A percentile compares a stretch with the other conserved stretches of the same genome.
phyloP scores from a whole-genome alignment of 2,888 invertebrate genomes.

The Acheta domesticus region DNA sequence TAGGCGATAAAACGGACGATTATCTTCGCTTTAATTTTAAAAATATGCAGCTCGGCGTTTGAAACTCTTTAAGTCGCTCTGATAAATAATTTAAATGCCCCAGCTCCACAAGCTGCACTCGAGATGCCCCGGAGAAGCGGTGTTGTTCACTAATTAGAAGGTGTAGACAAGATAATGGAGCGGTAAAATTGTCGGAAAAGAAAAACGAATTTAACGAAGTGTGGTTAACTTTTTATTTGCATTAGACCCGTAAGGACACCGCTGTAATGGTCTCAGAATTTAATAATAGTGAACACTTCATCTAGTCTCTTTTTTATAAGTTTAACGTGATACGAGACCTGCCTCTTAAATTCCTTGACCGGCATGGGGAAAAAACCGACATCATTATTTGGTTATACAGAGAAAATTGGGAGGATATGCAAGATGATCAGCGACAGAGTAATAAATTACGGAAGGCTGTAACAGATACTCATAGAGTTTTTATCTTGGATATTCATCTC shows the following conservation, averaged over 20 bases:
- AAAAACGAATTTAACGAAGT: slow-evolving; percentile 10
- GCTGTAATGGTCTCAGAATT: not conserved
- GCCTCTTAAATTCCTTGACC: too few species aligned
- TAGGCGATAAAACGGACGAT: too few species aligned
- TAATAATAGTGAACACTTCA: not conserved
- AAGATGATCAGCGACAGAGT: too few species aligned
- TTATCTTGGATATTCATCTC: too few species aligned
- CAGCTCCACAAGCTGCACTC: not conserved
- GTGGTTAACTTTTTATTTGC: not conserved
- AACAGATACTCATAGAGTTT: too few species aligned
- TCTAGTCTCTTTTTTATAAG: not conserved
- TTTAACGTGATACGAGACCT: not conserved
- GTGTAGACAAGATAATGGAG: slow-evolving; percentile 5
- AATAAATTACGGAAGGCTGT: too few species aligned
- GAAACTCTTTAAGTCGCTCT: not conserved
- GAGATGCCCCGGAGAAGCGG: not conserved
- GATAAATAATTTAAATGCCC: not conserved
- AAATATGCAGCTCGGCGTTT: not conserved
- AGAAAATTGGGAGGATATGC: too few species aligned
- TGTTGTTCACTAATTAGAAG: not conserved
- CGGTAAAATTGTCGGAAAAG: not conserved
- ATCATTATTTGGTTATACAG: too few species aligned
- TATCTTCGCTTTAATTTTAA: too few species aligned
- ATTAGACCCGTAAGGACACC: not conserved
- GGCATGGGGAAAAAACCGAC: too few species aligned